phyloP scores from a whole-genome alignment of 2,113 vertebrate species.

The Oplegnathus fasciatus region DNA sequence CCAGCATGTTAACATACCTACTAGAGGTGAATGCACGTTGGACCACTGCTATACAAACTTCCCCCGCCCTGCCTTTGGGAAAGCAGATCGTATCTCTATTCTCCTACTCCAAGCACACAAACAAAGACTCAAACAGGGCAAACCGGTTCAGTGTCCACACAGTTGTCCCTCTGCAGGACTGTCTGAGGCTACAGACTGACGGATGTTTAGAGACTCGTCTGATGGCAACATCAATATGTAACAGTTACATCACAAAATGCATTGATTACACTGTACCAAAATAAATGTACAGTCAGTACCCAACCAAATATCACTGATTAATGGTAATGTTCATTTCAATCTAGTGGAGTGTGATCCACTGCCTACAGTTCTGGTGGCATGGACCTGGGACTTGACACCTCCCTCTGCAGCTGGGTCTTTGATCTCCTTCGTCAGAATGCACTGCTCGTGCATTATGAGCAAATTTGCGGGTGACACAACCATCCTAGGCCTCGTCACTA shows the following conservation, averaged over 20 bases:
- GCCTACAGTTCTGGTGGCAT: background rate
- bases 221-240: background rate
- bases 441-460: background rate
- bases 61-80: conserved; percentile 48
- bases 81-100: conserved; percentile 64
- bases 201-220: background rate
- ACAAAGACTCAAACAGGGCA: conserved; percentile 49
- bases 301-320: background rate
- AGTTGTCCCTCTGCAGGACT: background rate
- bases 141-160: conserved; percentile 48
- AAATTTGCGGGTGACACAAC: background rate
- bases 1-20: conserved; percentile 33
- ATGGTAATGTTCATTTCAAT: background rate
- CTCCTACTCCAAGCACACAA: conserved; percentile 3
- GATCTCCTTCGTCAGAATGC: conserved; percentile 30
- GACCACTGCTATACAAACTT: conserved; percentile 18
- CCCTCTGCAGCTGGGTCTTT: conserved; percentile 30
- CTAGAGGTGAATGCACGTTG: conserved; percentile 21
- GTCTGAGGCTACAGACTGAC: background rate
- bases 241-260: background rate
- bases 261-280: background rate
- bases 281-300: background rate
- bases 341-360: background rate
- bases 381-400: conserved; percentile 39
- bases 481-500: background rate